A percentile compares a stretch with the other conserved stretches of the same genome.
Evolutionary conservation across 23 tunicate genomes (phyloP).

Genomic region (Ciona savignyi): DNA sequence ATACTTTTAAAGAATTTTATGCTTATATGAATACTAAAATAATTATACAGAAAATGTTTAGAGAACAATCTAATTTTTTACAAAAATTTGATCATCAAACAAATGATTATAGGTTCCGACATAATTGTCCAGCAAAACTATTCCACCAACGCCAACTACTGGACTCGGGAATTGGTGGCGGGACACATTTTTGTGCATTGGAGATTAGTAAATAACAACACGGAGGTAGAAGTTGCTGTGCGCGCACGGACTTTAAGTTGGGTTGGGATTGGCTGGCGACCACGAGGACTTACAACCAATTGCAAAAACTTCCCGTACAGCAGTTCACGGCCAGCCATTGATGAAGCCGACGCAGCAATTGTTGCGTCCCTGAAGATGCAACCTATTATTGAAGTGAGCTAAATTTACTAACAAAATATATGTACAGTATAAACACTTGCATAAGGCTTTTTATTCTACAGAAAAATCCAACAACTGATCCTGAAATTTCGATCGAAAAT

Average conservation of each 20-base stretch:
- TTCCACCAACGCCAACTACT: conserved; percentile 26
- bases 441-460: conserved; percentile 2
- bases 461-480: conserved; percentile 30
- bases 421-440: too few species aligned
- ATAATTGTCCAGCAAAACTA: conserved; percentile 23
- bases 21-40: too few species aligned
- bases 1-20: too few species aligned
- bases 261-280: conserved; percentile 86
- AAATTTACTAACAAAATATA: too few species aligned
- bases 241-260: conserved; percentile 58
- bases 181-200: conserved; percentile 22
- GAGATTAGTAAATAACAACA: conserved; percentile 20
- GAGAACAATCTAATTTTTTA: background rate
- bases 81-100: background rate
- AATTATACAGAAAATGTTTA: too few species aligned
- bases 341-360: background rate
- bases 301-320: conserved; percentile 31
- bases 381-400: background rate
- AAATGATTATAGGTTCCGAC: conserved; percentile 15
- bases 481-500: conserved; percentile 29
- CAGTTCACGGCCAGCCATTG: conserved; percentile 2
- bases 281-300: conserved; percentile 11
- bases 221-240: conserved; percentile 65
- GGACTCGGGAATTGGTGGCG: conserved; percentile 7
- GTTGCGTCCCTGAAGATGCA: background rate